Conservation (phyloP, 2,113 vertebrate genomes). For the Abramis brama region DNA sequence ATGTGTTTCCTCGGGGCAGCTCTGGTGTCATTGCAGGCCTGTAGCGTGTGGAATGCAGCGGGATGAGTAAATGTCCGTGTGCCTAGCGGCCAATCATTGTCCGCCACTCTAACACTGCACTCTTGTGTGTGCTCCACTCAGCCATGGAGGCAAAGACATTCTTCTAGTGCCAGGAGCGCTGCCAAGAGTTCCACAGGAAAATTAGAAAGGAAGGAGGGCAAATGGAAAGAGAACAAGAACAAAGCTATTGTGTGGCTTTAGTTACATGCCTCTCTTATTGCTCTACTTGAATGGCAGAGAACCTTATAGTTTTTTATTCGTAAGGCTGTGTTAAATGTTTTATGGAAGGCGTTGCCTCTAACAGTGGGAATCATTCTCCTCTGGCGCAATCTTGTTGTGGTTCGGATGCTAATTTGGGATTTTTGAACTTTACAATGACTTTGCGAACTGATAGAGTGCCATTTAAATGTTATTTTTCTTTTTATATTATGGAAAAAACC, state of each 20-base stretch:
- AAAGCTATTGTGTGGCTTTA: slow-evolving; percentile 54
- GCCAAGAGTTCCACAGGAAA: slow-evolving; percentile 51
- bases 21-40: slow-evolving; percentile 51
- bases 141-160: slow-evolving; percentile 51
- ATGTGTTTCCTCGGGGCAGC: slow-evolving; percentile 33
- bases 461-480: slow-evolving; percentile 5
- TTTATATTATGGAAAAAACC: slow-evolving; percentile 20
- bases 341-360: slow-evolving; percentile 38
- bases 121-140: slow-evolving; percentile 52
- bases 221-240: slow-evolving; percentile 41
- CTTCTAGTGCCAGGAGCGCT: slow-evolving; percentile 54
- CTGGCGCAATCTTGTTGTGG: neutral
- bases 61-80: slow-evolving; percentile 51
- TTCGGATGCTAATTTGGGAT: neutral
- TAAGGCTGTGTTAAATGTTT: slow-evolving; percentile 26
- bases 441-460: slow-evolving; percentile 19
- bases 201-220: slow-evolving; percentile 34
- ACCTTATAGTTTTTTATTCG: slow-evolving; percentile 45
- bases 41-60: slow-evolving; percentile 46
- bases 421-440: slow-evolving; percentile 16
- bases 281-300: slow-evolving; percentile 40
- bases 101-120: slow-evolving; percentile 47
- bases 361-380: slow-evolving; percentile 16
- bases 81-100: slow-evolving; percentile 33
- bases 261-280: slow-evolving; percentile 45